A percentile compares a stretch with the other conserved stretches of the same genome.
Evolutionary conservation across 2,797 vertebrate species (phyloP).

Genomic region (Coregonus suidteri): DNA sequence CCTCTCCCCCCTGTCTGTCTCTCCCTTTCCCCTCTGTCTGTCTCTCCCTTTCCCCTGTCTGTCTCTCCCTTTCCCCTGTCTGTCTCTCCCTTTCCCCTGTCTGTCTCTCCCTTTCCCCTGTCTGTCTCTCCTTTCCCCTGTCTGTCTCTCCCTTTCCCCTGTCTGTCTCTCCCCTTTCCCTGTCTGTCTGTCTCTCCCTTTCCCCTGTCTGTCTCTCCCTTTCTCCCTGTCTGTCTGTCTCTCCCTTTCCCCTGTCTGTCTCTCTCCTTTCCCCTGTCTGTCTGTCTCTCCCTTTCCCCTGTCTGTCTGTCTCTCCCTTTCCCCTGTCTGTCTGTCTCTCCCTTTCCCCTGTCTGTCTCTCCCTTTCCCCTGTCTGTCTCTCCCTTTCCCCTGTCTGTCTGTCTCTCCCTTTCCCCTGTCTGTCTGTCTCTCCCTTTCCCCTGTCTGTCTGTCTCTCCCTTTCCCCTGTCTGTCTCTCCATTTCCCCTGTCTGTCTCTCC

Average conservation of each 20-base stretch:
- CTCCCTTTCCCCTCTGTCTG: background rate
- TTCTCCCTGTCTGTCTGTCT: background rate
- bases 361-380: background rate
- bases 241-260: background rate
- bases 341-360: too few species aligned
- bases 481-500: conserved; percentile 27
- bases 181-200: background rate
- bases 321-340: background rate
- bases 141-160: background rate
- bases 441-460: conserved; percentile 61
- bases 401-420: too few species aligned
- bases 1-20: background rate
- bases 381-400: too few species aligned
- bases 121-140: background rate
- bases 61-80: too few species aligned
- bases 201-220: background rate
- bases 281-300: background rate
- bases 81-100: too few species aligned
- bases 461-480: conserved; percentile 49
- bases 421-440: background rate
- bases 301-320: too few species aligned
- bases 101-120: too few species aligned
- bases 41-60: too few species aligned
- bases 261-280: background rate
- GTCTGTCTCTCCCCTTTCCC: background rate